Conservation (phyloP, 2,888 invertebrate species). For the Rosalia funebris region DNA sequence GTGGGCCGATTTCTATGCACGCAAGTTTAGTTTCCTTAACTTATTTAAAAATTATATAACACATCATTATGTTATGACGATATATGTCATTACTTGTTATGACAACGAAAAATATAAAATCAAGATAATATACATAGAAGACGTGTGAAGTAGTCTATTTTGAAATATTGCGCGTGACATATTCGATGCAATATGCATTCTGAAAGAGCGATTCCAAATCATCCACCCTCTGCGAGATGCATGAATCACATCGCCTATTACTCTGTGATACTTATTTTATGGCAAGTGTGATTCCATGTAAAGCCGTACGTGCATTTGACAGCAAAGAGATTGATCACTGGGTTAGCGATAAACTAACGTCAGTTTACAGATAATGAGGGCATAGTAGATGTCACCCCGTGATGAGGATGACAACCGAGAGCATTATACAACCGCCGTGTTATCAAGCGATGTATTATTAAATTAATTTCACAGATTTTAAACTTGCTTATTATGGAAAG, state of each 20-base stretch:
- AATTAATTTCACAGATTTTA: slow-evolving; percentile 39
- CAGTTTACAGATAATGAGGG: slow-evolving; percentile 49
- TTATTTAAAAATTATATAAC: no score
- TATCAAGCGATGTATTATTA: slow-evolving; percentile 28
- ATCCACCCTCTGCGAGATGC: slow-evolving; percentile 7
- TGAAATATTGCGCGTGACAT: no score
- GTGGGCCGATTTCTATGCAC: no score
- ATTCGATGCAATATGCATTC: not conserved
- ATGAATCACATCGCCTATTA: slow-evolving; percentile 28
- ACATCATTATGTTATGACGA: no score
- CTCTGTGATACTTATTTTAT: slow-evolving; percentile 39
- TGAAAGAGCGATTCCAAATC: slow-evolving; percentile 5
- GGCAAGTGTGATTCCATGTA: slow-evolving; percentile 52
- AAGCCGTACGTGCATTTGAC: slow-evolving; percentile 53
- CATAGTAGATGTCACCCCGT: slow-evolving; percentile 27
- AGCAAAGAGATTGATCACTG: slow-evolving; percentile 54
- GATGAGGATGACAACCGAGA: slow-evolving; percentile 38
- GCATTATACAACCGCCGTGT: slow-evolving; percentile 27
- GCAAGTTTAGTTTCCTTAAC: no score
- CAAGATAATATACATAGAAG: no score
- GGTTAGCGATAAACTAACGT: slow-evolving; percentile 53
- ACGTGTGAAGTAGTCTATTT: no score
- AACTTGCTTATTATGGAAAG: slow-evolving; percentile 27
- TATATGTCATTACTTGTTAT: no score
- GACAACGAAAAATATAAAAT: no score